Percentiles rank a stretch among this genome's conserved stretches.
These are phyloP conservation scores for Steromphala cineraria DNA, from an alignment of 2,888 invertebrate species.

Conservation along the genomic window DNA sequence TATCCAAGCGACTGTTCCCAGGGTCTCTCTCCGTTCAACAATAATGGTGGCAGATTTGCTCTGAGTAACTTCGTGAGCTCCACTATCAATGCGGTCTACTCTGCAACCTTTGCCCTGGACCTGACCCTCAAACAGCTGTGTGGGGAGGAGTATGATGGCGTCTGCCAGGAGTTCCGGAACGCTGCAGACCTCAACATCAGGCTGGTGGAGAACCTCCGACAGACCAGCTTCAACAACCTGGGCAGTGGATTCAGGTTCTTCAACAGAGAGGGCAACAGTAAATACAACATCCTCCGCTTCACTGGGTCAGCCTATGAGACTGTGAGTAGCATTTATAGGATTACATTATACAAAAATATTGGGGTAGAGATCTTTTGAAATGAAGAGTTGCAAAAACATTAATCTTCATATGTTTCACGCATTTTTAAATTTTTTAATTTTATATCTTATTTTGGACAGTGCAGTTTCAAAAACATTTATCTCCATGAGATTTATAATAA, in stretches of 20 bases:
- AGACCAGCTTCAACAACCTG: constrained; percentile 48
- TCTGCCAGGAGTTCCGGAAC: constrained; percentile 50
- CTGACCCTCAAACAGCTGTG: constrained; percentile 67
- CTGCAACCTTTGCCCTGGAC: constrained; percentile 72
- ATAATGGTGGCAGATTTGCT: constrained; percentile 39
- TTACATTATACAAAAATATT: too few relatives aligned
- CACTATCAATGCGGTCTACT: constrained; percentile 74
- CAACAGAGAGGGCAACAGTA: constrained; percentile 53
- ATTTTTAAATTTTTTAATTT: too few relatives aligned
- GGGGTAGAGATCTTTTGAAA: too few relatives aligned
- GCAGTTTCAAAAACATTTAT: too few relatives aligned
- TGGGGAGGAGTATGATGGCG: constrained; percentile 48
- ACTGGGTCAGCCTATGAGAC: constrained; percentile 32
- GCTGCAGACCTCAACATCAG: constrained; percentile 40
- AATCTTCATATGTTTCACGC: too few relatives aligned
- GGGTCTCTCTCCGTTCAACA: background rate
- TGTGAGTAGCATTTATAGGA: background rate
- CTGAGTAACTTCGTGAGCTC: constrained; percentile 65
- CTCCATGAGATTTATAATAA: too few relatives aligned
- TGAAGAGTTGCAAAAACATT: too few relatives aligned
- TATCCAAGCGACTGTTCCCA: constrained; percentile 23
- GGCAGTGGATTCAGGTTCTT: constrained; percentile 51
- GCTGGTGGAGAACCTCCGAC: constrained; percentile 53
- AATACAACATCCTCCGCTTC: constrained; percentile 40
- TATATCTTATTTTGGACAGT: too few relatives aligned